Evolutionary conservation across 2,113 vertebrate genomes (phyloP).

Genomic region (Thomomys bottae): DNA sequence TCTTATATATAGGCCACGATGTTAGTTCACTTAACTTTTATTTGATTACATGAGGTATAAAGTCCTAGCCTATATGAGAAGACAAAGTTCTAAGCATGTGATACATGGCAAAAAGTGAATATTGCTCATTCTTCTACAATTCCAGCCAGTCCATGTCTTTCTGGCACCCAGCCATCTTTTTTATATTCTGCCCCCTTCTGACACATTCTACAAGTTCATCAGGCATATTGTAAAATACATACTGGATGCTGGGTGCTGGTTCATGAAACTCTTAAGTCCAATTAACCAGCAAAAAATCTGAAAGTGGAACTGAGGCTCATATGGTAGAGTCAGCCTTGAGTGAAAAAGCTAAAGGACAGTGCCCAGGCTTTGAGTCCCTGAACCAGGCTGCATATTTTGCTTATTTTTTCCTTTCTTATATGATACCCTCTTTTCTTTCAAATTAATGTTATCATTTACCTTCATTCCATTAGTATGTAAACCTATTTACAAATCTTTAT

Average conservation of each 20-base stretch:
- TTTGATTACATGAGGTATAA: neutral
- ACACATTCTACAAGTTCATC: neutral
- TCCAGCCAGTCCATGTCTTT: neutral
- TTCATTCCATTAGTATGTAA: neutral
- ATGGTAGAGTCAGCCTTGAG: too few species aligned
- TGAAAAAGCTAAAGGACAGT: too few species aligned
- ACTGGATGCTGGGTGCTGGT: too few species aligned
- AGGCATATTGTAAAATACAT: too few species aligned
- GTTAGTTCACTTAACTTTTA: slow-evolving; percentile 27
- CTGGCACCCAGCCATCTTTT: neutral
- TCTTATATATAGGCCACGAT: neutral
- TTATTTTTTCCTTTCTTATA: neutral
- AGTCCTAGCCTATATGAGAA: neutral
- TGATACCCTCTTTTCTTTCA: neutral
- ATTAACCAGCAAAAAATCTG: too few species aligned
- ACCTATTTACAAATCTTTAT: neutral
- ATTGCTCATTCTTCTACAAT: neutral
- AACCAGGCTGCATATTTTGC: neutral
- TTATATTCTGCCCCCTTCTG: neutral
- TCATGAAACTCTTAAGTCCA: too few species aligned
- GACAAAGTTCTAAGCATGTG: slow-evolving; percentile 1
- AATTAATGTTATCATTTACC: neutral
- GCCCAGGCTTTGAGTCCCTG: too few species aligned
- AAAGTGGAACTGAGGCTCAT: too few species aligned
- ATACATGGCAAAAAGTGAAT: neutral